Conservation (phyloP, 2,113 vertebrate genomes). For the Echinops telfairi region DNA sequence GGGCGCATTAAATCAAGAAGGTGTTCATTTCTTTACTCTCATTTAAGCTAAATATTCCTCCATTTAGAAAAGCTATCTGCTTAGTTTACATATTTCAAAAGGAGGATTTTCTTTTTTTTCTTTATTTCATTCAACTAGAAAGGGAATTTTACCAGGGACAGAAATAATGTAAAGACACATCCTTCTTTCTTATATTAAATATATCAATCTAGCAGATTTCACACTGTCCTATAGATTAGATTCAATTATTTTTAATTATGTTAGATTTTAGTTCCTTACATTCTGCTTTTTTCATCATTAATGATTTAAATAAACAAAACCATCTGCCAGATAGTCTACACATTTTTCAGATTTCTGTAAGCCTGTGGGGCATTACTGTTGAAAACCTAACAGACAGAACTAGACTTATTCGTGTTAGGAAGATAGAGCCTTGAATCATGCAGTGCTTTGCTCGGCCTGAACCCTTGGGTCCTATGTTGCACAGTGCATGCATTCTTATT, state of each 20-base stretch:
- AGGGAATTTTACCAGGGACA: not conserved
- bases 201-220: not conserved
- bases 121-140: conserved; percentile 2
- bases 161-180: not conserved
- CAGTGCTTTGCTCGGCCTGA: not conserved
- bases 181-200: not conserved
- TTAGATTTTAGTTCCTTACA: not conserved
- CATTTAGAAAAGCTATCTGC: not conserved
- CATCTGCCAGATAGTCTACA: not conserved
- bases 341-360: not conserved
- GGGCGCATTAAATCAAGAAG: not conserved
- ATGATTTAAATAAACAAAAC: conserved; percentile 28
- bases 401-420: not conserved
- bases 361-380: not conserved
- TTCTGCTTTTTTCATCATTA: not conserved
- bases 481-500: not conserved
- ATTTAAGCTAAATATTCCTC: conserved; percentile 24
- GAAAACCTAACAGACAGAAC: not conserved
- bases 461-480: not conserved
- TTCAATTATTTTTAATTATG: not conserved
- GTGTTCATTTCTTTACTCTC: not conserved
- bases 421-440: not conserved
- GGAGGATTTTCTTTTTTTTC: not conserved
- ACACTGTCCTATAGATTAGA: not conserved
- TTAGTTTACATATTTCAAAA: not conserved